phyloP scores from a whole-genome alignment of 1,140 invertebrate genomes.

The Drosophila oshimai region DNA sequence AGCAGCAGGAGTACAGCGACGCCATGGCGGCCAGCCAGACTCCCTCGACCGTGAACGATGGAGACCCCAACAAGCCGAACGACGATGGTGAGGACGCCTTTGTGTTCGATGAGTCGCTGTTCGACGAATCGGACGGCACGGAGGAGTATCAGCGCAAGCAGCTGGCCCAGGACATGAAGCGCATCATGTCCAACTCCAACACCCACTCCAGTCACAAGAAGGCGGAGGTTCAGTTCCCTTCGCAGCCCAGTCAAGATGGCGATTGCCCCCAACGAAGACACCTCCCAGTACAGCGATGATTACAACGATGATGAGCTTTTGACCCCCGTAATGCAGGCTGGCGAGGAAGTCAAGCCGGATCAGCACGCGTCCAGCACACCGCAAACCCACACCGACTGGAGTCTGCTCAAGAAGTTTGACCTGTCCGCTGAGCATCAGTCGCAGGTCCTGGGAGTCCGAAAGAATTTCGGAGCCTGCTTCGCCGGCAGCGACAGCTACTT shows the following conservation, averaged over 20 bases:
- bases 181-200: conserved; percentile 78
- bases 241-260: background rate
- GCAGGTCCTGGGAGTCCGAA: conserved; percentile 62
- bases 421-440: conserved; percentile 67
- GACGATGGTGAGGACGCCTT: conserved; percentile 48
- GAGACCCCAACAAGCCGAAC: background rate
- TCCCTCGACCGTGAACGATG: background rate
- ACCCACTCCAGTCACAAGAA: conserved; percentile 24
- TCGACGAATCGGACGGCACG: conserved; percentile 63
- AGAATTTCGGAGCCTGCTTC: conserved; percentile 86
- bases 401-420: conserved; percentile 73
- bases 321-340: conserved; percentile 45
- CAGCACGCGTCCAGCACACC: conserved; percentile 39
- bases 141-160: conserved; percentile 77
- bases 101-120: conserved; percentile 69
- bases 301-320: conserved; percentile 51
- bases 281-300: conserved; percentile 37
- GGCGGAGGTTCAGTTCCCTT: background rate
- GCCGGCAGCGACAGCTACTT: conserved; percentile 86
- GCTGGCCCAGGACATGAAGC: conserved; percentile 78
- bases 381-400: conserved; percentile 78
- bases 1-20: conserved; percentile 64
- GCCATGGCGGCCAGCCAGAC: conserved; percentile 37
- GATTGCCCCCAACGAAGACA: background rate
- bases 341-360: background rate